Percentiles rank a stretch among this genome's conserved stretches.
Conservation (phyloP, 2,113 vertebrate species). For the Tricholaema leucomelas region DNA sequence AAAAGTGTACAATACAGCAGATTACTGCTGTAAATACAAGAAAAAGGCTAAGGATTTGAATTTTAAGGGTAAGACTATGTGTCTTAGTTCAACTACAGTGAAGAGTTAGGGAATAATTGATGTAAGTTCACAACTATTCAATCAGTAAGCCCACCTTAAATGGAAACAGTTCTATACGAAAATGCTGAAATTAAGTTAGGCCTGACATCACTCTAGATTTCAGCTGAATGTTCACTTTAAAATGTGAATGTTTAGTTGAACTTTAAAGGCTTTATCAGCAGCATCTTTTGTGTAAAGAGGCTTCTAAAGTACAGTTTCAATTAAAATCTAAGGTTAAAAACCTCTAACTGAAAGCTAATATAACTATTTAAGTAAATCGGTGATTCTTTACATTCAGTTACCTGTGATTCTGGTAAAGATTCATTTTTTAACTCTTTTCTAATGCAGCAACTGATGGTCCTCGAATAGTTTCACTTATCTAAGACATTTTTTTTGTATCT, state of each 20-base stretch:
- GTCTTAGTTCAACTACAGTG: background rate
- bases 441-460: rapidly evolving
- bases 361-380: background rate
- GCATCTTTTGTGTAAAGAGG: too few species aligned
- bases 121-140: background rate
- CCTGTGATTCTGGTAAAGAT: background rate
- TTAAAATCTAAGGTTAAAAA: background rate
- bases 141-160: background rate
- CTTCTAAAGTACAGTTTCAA: background rate
- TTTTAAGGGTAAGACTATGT: background rate
- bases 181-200: background rate
- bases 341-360: background rate
- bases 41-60: background rate
- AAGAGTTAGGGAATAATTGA: background rate
- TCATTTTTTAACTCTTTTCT: background rate
- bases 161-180: background rate
- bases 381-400: background rate
- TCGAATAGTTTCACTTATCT: background rate
- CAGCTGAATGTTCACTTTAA: background rate
- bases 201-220: background rate
- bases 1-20: background rate
- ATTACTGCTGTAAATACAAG: background rate
- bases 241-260: background rate
- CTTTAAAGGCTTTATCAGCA: too few species aligned
- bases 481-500: background rate